A percentile compares a stretch with the other conserved stretches of the same genome.
These are phyloP conservation scores for Heliconius hermathena DNA, from an alignment of 1,140 invertebrate species.

Conservation along the genomic window DNA sequence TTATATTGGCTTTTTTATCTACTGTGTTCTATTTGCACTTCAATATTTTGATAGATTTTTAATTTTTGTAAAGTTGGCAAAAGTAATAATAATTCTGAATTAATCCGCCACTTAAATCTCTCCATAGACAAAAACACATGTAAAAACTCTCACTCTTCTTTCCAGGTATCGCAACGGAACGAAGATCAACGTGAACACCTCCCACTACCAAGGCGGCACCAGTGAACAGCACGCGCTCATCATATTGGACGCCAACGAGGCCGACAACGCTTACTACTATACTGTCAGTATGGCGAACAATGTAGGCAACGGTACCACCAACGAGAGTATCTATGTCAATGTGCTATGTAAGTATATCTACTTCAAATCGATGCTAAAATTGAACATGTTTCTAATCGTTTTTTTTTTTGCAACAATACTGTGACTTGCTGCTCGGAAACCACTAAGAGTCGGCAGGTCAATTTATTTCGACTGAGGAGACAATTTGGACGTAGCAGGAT, in stretches of 20 bases:
- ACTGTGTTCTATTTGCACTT: too few species aligned
- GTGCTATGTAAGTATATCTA: conserved; percentile 88
- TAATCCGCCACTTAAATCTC: too few species aligned
- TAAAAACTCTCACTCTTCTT: conserved; percentile 7
- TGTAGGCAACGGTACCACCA: conserved; percentile 87
- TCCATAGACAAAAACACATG: neutral
- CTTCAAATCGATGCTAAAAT: too few species aligned
- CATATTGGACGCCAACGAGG: conserved; percentile 88
- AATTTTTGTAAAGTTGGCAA: too few species aligned
- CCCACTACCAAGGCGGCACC: conserved; percentile 88
- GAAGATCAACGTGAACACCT: conserved; percentile 84
- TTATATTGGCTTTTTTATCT: neutral
- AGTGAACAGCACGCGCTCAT: conserved; percentile 88
- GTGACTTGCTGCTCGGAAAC: too few species aligned
- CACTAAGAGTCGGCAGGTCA: too few species aligned
- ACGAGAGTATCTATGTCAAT: conserved; percentile 86
- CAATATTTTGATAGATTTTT: too few species aligned
- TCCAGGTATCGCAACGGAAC: conserved; percentile 88
- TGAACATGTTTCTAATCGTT: too few species aligned
- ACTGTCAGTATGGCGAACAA: conserved; percentile 89
- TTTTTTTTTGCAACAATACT: too few species aligned
- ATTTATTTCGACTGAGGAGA: too few species aligned
- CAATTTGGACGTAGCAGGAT: too few species aligned
- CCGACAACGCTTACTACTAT: conserved; percentile 92
- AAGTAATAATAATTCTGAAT: too few species aligned